Base-by-base conservation (phyloP, 1,140 invertebrate genomes). In the Megalopta genalis region DNA sequence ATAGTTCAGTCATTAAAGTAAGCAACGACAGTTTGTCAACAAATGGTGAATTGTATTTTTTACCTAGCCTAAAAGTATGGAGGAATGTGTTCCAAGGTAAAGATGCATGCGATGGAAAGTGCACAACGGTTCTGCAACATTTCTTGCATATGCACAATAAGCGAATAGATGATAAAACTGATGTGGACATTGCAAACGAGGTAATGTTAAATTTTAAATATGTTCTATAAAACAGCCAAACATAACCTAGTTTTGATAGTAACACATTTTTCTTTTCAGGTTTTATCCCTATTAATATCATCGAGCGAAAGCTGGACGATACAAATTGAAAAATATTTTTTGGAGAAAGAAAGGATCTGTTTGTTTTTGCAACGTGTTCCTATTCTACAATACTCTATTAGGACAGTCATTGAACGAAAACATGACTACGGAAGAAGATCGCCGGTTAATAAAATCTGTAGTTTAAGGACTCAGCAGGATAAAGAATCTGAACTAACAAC, bases 11-110 rank as follows among this genome's bases (percentile, higher is more conserved):
- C n/a, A 89, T 95, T 16, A 94, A 94, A 89, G 88, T 92, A 84
- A 94, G 94, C 80, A 88, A 83, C 10, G 90, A 93, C 60, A 92
- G 93, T 81, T 87, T 94, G 21, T 70, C 83, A 37, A 84, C 65
- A 52, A 89, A 91, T 76, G 94, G 94, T 49, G 94, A 95, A 54
- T 90, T 94, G 14, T 93, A 92, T 89, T 94, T 94, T 87, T 89
- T 91, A 69, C 90, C 88, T 62, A 92, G 89, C 59, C 77, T 92
- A n/a, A 89, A 92, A 86, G 90, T 91, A 27, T 95, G 94, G 94
- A 91, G 88, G 83, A 90, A 88, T 79, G 90, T 67, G 3, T 59
- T 81, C 14, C 8, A 80, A 14, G 63, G 42, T n/a, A 66, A 69
- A 18, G 67, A 78, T 21, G 2, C 59, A 12, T 85, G 81, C n/a